phyloP scores from a whole-genome alignment of 2,113 vertebrate species.

The Sapayoa aenigma region DNA sequence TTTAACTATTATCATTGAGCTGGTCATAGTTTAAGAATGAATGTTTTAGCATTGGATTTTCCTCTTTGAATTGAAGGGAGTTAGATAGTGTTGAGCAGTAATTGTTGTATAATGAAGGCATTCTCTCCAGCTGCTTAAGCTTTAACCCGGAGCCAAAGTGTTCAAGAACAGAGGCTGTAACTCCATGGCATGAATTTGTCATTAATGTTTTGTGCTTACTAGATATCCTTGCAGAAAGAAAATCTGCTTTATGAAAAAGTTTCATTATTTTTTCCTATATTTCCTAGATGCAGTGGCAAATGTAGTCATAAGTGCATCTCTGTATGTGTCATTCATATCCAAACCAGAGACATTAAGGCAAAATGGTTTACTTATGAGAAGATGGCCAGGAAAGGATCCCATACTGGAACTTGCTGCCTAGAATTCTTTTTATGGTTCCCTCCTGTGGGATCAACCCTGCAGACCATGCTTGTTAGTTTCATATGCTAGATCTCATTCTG shows the following conservation, averaged over 20 bases:
- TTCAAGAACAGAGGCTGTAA: background rate
- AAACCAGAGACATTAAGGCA: background rate
- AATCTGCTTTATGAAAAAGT: background rate
- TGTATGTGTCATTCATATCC: background rate
- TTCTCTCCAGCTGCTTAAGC: background rate
- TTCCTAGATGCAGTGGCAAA: background rate
- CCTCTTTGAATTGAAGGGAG: background rate
- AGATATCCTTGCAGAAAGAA: background rate
- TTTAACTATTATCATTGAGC: background rate
- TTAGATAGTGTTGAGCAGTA: background rate
- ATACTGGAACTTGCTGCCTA: background rate
- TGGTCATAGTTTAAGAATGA: background rate
- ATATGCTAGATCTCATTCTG: background rate
- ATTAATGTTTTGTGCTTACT: background rate
- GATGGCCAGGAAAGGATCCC: background rate
- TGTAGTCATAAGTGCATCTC: background rate
- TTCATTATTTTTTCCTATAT: background rate
- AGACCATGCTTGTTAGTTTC: background rate
- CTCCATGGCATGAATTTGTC: background rate
- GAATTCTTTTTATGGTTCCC: background rate
- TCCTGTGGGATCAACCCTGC: background rate
- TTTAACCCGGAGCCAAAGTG: background rate
- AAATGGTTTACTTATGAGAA: background rate
- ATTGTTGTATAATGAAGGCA: fast-evolving
- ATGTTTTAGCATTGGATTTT: background rate